Percentiles rank a stretch among this genome's conserved stretches.
Evolutionary conservation across 2,888 invertebrate genomes (phyloP).

Genomic region (Micoletzkya japonica): DNA sequence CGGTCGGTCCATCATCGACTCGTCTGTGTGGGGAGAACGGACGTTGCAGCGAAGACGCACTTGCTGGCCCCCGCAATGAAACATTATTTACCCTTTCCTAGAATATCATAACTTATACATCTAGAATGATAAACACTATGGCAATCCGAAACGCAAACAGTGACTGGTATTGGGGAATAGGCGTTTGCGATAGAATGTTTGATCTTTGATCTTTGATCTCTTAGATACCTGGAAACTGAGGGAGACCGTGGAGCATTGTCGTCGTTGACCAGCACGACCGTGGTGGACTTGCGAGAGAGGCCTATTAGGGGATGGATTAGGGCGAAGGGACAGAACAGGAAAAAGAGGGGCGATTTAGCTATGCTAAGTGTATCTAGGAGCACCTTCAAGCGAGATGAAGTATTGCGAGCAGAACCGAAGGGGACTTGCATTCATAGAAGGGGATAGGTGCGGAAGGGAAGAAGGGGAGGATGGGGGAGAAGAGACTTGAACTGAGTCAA

Average conservation of each 20-base stretch:
- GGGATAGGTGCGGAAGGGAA: no score
- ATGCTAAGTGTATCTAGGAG: no score
- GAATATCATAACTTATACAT: no score
- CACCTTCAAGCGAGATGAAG: constrained; percentile 16
- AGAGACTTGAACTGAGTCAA: no score
- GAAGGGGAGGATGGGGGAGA: no score
- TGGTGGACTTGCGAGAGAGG: constrained; percentile 34
- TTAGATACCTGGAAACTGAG: neutral
- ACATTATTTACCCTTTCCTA: neutral
- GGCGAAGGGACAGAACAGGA: neutral
- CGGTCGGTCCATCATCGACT: neutral
- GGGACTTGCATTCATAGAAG: constrained; percentile 18
- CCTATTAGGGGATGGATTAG: constrained; percentile 26
- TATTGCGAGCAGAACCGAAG: constrained; percentile 15
- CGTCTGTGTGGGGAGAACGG: neutral
- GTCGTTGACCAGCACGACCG: constrained; percentile 33
- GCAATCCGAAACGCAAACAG: no score
- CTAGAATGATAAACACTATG: no score
- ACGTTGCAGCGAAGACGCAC: neutral
- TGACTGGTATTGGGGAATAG: no score
- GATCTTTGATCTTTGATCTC: no score
- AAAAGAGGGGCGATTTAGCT: no score
- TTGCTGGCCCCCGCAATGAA: no score
- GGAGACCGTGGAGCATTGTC: constrained; percentile 27
- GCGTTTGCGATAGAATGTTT: no score